Base-by-base conservation (phyloP, 2,113 vertebrate species). In the Channa maculata region DNA sequence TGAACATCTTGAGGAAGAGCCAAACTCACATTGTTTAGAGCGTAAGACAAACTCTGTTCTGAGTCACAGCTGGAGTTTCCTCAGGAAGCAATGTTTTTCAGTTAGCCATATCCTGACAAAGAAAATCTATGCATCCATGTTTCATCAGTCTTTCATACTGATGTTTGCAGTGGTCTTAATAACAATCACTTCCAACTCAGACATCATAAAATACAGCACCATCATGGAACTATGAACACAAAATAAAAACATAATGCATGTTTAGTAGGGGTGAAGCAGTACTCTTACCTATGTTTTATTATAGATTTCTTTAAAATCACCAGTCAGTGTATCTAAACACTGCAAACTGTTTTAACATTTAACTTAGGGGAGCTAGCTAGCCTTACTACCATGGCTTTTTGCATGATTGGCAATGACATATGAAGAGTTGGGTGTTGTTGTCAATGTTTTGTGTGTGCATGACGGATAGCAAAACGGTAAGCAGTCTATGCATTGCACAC, bases 51-150 rank as follows among this genome's bases (percentile, higher is more conserved):
- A 75, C 62, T 61, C 65, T n/a, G 2, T 15, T 55, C 51, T 33
- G 48, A 78, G 15, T 75, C 76, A 45, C 83, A 83, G 77, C 79
- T 74, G 79, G 80, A 60, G 73, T 48, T 82, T 87, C 82, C 77
- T 72, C 64, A 50, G 69, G 60, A 79, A 79, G 46, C 3, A 59
- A 70, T 41, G 63, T 65, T 48, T 44, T 37, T 82, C 57, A 43
- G 38, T 45, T 45, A 43, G 75, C 43, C 72, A 64, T 15, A 55
- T 52, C 33, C 2, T 51, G 41, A 6, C 53, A 65, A 33, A n/a
- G 51, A 4, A 61, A 66, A 59, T 60, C 3, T n/a, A 3, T 43
- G 34, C 24, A 4, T 59, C 12, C 48, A 0, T 53, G 13, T 65
- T 45, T 34, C 51, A 79, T 10, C 1, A 14, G 61, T 58, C 33